Base-by-base conservation (phyloP, 92 coral and sea anemone species). In the Parazoanthus darwini region DNA sequence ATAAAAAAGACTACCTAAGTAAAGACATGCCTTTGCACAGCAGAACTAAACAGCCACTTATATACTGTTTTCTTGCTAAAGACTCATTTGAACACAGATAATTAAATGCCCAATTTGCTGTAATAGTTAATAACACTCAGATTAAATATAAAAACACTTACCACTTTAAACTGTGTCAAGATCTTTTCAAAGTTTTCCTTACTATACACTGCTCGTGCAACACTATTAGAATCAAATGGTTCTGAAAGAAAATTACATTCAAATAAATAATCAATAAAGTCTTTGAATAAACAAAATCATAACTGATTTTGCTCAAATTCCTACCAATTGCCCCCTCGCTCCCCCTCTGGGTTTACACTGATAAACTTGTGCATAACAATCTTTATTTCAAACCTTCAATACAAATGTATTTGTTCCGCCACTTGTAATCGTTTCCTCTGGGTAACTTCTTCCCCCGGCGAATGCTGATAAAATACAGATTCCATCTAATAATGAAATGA, bases 191-290 rank as follows among this genome's bases (percentile, higher is more conserved):
- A 97, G 25, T 91, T 89, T 18, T 91, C 96, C 72, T 74, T 58
- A 29, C 48, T 84, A 79, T 94, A 93, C 13, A 97, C 99, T 23
- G 99, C 94, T 88, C 96, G 91, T 15, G 99, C 93, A 7, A 97
- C 99, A 92, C 94, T 91, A 85, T 96, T 95, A 3, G 89, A 91
- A 79, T 97, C 99, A 89, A 97, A 97, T 8, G 99, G 99, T 76
- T 97, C 99, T 96, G 93, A 33, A 81, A 86, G 58, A 72, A 0
- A 88, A 2, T 25, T 46, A 3, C 0, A 15, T 51, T 51, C 11
- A 51, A 51, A 51, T 6, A 51, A 51, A 51, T 6, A 6, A 50
- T 9, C 58, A 51, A 51, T 51, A 8, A 51, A 51, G 8, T 8
- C 50, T 44, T 2, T 44, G 6, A 44, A 44, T 44, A 44, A 44